Percentiles rank a stretch among this genome's conserved stretches.
Conservation (phyloP, 2,113 vertebrate genomes). For the Mormyrus lacerda region DNA sequence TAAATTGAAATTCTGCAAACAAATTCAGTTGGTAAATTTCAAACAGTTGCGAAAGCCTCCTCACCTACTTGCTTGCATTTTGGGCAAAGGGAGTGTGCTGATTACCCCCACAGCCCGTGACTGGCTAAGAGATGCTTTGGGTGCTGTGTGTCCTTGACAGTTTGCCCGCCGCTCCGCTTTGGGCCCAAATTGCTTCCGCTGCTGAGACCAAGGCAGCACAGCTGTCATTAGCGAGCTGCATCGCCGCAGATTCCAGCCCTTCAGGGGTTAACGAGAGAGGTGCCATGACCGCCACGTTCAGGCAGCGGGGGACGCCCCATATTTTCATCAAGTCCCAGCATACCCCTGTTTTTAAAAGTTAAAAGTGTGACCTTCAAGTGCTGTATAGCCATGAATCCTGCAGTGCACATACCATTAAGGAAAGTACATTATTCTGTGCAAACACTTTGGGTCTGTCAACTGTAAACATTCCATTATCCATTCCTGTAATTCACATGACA, state of each 20-base stretch:
- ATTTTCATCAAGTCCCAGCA: background rate
- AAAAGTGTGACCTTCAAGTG: background rate
- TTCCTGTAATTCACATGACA: background rate
- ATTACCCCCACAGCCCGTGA: background rate
- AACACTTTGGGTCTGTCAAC: background rate
- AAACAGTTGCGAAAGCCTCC: background rate
- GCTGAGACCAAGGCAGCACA: background rate
- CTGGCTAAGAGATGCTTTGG: background rate
- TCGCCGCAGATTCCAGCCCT: background rate
- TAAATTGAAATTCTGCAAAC: background rate
- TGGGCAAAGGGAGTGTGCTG: background rate
- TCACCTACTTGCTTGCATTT: background rate
- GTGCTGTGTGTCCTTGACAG: background rate
- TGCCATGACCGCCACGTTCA: background rate
- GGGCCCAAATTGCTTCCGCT: background rate
- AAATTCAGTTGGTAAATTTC: background rate
- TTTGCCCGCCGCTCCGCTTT: background rate
- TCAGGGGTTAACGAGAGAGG: background rate
- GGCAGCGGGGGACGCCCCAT: background rate
- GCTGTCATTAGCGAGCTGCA: background rate
- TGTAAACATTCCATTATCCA: background rate
- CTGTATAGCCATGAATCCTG: background rate
- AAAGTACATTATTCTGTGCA: background rate
- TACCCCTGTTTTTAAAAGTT: background rate
- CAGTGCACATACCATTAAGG: background rate